phyloP scores from a whole-genome alignment of 2,797 vertebrate species.

The Chaunax sp. region DNA sequence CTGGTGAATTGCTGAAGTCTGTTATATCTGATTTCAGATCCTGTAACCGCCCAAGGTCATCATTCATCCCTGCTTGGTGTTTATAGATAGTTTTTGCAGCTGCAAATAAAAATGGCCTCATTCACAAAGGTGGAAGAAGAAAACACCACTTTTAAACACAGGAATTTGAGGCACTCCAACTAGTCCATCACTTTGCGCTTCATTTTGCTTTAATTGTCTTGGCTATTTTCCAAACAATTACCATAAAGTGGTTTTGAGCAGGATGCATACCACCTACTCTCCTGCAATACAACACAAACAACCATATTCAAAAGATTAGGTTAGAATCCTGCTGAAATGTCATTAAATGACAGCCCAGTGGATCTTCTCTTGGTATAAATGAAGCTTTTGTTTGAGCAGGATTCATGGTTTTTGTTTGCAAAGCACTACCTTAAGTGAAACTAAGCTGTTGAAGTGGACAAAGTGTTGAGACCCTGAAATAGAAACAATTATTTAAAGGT shows the following conservation, averaged over 20 bases:
- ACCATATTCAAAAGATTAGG: slow-evolving; percentile 66
- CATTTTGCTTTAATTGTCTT: slow-evolving; percentile 74
- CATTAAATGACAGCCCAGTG: slow-evolving; percentile 52
- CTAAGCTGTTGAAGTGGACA: slow-evolving; percentile 57
- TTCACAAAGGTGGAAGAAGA: slow-evolving; percentile 64
- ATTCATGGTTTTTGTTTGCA: slow-evolving; percentile 77
- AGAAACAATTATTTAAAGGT: slow-evolving; percentile 63
- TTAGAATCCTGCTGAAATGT: slow-evolving; percentile 59
- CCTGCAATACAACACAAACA: slow-evolving; percentile 66
- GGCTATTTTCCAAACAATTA: slow-evolving; percentile 74
- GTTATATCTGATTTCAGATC: slow-evolving; percentile 62
- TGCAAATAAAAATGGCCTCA: slow-evolving; percentile 66
- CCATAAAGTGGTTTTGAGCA: slow-evolving; percentile 65
- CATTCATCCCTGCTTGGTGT: slow-evolving; percentile 41
- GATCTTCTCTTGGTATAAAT: slow-evolving; percentile 60
- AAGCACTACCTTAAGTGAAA: slow-evolving; percentile 53
- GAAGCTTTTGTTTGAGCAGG: slow-evolving; percentile 70
- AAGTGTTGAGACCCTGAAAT: slow-evolving; percentile 49
- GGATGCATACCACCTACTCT: slow-evolving; percentile 63
- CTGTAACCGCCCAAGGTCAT: slow-evolving; percentile 53
- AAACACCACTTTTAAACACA: slow-evolving; percentile 65
- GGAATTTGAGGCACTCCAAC: slow-evolving; percentile 68
- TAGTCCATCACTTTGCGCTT: slow-evolving; percentile 63
- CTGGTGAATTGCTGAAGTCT: slow-evolving; percentile 55
- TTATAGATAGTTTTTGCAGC: slow-evolving; percentile 72